Percentiles rank a stretch among this genome's conserved stretches.
Conservation (phyloP, 2,888 invertebrate genomes). For the Lycocerus yunnanus region DNA sequence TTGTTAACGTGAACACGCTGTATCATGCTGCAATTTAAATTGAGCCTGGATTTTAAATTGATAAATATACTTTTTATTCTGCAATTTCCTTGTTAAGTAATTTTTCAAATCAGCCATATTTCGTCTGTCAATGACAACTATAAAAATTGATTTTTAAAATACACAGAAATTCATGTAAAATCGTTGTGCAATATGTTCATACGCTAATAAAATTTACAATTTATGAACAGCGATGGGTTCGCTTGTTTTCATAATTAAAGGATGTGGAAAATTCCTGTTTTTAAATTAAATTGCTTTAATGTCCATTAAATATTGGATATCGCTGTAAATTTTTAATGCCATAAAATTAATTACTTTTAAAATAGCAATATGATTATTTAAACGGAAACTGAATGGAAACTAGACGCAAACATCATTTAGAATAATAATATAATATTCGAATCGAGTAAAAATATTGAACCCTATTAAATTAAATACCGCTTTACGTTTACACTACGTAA, state of each 20-base stretch:
- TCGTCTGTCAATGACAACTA: background rate
- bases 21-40: background rate
- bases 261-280: background rate
- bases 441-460: background rate
- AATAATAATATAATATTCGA: background rate
- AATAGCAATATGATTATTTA: no score
- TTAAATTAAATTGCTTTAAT: background rate
- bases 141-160: background rate
- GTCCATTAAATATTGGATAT: background rate
- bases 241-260: background rate
- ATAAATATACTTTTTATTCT: background rate
- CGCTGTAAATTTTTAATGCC: background rate
- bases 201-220: background rate
- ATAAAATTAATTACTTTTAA: background rate
- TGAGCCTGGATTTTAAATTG: background rate
- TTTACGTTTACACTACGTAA: background rate
- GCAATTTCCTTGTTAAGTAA: background rate
- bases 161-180: background rate
- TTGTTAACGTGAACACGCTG: no score
- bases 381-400: no score
- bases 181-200: background rate
- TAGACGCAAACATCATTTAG: background rate
- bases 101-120: background rate
- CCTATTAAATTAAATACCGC: background rate
- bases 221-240: background rate